Evolutionary conservation across 2,797 vertebrate species (phyloP).

Genomic region (Carapus acus): DNA sequence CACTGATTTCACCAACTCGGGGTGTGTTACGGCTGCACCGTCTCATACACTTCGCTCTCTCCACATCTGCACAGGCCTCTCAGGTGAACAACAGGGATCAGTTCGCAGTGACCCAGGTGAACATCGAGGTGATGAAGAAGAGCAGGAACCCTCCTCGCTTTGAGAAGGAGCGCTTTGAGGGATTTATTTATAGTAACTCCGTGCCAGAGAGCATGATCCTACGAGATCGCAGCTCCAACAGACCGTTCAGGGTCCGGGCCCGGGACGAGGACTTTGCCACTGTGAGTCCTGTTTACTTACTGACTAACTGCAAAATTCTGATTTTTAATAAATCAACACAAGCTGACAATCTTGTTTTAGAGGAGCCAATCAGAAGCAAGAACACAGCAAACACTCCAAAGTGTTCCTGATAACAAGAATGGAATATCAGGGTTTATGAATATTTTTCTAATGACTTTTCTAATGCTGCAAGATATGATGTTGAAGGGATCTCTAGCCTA

Average conservation of each 20-base stretch:
- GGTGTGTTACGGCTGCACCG: too few relatives aligned
- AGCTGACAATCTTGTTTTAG: too few relatives aligned
- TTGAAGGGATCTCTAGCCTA: too few relatives aligned
- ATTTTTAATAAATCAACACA: too few relatives aligned
- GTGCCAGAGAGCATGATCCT: conserved; percentile 70
- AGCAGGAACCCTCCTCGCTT: conserved; percentile 72
- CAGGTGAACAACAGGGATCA: conserved; percentile 78
- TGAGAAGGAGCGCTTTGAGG: conserved; percentile 68
- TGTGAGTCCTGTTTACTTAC: conserved; percentile 68
- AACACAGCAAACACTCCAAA: too few relatives aligned
- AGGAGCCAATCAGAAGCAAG: neutral
- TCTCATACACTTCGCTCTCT: neutral
- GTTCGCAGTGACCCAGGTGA: conserved; percentile 75
- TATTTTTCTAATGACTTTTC: too few relatives aligned
- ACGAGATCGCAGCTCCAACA: conserved; percentile 65
- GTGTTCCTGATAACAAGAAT: too few relatives aligned
- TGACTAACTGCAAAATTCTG: too few relatives aligned
- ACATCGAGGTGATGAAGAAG: conserved; percentile 75
- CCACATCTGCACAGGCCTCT: conserved; percentile 64
- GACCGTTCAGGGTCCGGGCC: conserved; percentile 77
- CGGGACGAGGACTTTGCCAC: conserved; percentile 75
- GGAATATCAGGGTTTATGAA: too few relatives aligned
- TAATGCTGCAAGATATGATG: too few relatives aligned
- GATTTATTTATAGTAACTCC: conserved; percentile 65
- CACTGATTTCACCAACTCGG: too few relatives aligned